phyloP scores from a whole-genome alignment of 2,113 vertebrate genomes.

The Periophthalmus modestus region DNA sequence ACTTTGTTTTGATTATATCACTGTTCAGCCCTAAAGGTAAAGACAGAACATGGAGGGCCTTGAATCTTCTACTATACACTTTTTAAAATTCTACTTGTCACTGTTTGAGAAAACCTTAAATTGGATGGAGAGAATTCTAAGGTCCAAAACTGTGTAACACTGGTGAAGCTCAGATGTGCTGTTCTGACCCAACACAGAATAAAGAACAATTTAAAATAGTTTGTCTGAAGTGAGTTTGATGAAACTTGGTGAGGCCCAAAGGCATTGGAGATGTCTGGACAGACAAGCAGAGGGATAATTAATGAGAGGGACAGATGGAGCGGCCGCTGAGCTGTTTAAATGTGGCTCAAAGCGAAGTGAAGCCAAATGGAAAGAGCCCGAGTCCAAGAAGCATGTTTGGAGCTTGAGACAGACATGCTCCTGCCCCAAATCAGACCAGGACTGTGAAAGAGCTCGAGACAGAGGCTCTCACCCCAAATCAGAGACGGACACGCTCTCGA shows the following conservation, averaged over 20 bases:
- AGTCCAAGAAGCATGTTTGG: conserved; percentile 1
- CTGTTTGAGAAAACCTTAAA: no score
- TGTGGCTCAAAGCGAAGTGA: conserved; percentile 6
- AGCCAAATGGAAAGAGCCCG: conserved; percentile 2
- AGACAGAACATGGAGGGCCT: no score
- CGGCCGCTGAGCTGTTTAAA: conserved; percentile 26
- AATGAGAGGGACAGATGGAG: conserved; percentile 14
- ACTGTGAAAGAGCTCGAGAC: neutral
- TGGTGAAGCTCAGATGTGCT: neutral
- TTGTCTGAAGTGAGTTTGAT: neutral
- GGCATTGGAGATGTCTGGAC: neutral
- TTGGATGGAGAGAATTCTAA: neutral
- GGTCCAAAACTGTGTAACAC: neutral
- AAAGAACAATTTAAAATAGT: neutral
- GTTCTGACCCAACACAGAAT: neutral
- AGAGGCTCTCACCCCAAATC: neutral
- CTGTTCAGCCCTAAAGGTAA: no score
- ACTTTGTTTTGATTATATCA: no score
- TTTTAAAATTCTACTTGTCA: no score
- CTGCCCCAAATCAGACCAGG: no score
- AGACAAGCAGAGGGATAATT: conserved; percentile 23
- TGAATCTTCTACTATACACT: no score
- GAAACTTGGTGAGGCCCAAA: neutral
- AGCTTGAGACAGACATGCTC: no score
- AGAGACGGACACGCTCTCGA: neutral